Percentiles rank a stretch among this genome's conserved stretches.
Evolutionary conservation across 2,797 vertebrate genomes (phyloP).

Genomic region (Lagorchestes hirsutus): DNA sequence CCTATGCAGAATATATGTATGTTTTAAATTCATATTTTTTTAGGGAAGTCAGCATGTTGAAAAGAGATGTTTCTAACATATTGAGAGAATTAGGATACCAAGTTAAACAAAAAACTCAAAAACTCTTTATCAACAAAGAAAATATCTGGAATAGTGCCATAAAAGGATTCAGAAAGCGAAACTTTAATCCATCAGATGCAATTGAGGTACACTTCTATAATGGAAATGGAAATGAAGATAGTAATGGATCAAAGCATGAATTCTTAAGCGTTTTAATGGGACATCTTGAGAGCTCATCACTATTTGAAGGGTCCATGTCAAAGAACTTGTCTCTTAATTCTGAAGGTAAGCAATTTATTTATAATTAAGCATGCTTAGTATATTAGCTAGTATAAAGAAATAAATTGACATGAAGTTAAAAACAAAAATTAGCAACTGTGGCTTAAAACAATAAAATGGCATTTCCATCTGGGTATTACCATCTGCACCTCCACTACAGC

Average conservation of each 20-base stretch:
- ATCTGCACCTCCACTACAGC: neutral
- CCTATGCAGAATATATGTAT: conserved; percentile 62
- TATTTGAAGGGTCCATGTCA: conserved; percentile 92
- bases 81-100: conserved; percentile 86
- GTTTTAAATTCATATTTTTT: conserved; percentile 78
- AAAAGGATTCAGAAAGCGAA: conserved; percentile 87
- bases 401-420: conserved; percentile 37
- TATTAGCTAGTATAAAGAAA: conserved; percentile 42
- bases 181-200: conserved; percentile 88
- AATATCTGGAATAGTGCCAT: conserved; percentile 90
- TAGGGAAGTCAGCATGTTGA: conserved; percentile 82
- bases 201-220: conserved; percentile 88
- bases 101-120: conserved; percentile 83
- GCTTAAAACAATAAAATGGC: conserved; percentile 1
- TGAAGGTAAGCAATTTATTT: conserved; percentile 87
- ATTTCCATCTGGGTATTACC: neutral
- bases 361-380: conserved; percentile 51
- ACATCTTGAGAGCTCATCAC: conserved; percentile 89
- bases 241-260: conserved; percentile 79
- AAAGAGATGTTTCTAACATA: conserved; percentile 82
- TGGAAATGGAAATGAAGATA: conserved; percentile 74
- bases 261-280: conserved; percentile 91
- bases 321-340: conserved; percentile 93
- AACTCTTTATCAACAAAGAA: conserved; percentile 83
- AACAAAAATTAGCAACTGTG: conserved; percentile 32